Base-by-base conservation (phyloP, 37 sponge, comb jelly and placozoan genomes). In the Geodia barretti region DNA sequence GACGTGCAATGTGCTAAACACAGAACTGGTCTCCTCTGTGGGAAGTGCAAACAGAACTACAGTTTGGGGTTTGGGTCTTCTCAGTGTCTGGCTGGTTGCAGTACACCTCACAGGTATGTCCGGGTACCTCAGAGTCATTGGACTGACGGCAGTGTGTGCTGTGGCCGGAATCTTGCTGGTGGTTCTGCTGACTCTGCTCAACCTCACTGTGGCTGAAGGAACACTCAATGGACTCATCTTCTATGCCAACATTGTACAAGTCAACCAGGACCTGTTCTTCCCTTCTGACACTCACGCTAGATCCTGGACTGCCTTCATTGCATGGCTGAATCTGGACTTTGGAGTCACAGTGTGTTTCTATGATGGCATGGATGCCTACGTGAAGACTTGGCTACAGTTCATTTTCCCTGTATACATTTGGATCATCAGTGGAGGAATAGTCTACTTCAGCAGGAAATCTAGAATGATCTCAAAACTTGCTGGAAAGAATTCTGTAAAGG, bases 311-410 rank as follows among this genome's bases (percentile, higher is more conserved):
- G 36, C 34, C 14, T 54, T 72, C 43, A 76, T 76, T 29, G 64
- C 85, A 4, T 84, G 85, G 85, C 58, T 84, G 19, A 84, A 84
- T 68, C 63, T 84, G 14, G 85, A 84, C 47, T 37, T 84, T 26
- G 85, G 85, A 14, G 58, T 84, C 17, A 38, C 26, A 29, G 60
- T 62, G 37, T 86, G 86, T 64, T 86, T 86, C 58, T 86, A 72
- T 30, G 24, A 78, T 41, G 86, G 79, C 4, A 79, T 86, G 79
- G 73, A 64, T 20, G 68, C 36, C 37, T 83, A 83, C 38, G 58
- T 65, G 9, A 75, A 75, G 39, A 39, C 60, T 1, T 83, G 84
- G 84, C 84, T 83, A 25, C 84, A 83, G 67, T 83, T 83, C 74
- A 59, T 35, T 32, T 83, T 83, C 69, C 84, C 84, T 29, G 5